These are phyloP conservation scores for Stenodema calcarata DNA, from an alignment of 2,888 invertebrate species.

Conservation along the genomic window DNA sequence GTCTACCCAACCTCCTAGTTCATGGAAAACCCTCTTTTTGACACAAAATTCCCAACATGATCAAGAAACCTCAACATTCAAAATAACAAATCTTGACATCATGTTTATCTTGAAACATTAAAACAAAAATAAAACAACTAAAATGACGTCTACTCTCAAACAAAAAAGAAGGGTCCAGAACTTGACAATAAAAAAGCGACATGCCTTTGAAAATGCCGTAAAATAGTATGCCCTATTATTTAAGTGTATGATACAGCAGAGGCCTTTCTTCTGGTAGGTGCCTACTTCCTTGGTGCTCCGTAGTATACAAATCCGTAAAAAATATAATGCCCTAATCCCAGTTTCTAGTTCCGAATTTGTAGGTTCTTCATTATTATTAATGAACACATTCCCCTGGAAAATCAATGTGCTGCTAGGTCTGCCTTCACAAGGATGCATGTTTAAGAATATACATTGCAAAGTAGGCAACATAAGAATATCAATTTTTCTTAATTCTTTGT, in stretches of 20 bases:
- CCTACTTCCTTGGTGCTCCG: neutral
- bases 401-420: conserved; percentile 20
- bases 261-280: neutral
- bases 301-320: conserved; percentile 23
- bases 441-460: conserved; percentile 37
- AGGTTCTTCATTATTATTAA: conserved; percentile 51
- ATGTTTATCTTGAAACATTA: too few species aligned
- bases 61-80: neutral
- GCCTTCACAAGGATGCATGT: conserved; percentile 20
- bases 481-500: conserved; percentile 22
- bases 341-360: conserved; percentile 19
- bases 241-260: conserved; percentile 8
- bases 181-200: neutral
- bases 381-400: conserved; percentile 43
- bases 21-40: too few species aligned
- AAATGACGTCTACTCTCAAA: neutral
- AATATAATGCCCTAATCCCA: conserved; percentile 24
- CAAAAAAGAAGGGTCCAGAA: neutral
- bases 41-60: neutral
- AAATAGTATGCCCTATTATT: neutral
- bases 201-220: neutral
- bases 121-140: too few species aligned
- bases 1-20: too few species aligned
- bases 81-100: neutral
- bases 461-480: conserved; percentile 47